Base-by-base conservation (phyloP, 2,797 vertebrate genomes). In the Apodemus agrarius region DNA sequence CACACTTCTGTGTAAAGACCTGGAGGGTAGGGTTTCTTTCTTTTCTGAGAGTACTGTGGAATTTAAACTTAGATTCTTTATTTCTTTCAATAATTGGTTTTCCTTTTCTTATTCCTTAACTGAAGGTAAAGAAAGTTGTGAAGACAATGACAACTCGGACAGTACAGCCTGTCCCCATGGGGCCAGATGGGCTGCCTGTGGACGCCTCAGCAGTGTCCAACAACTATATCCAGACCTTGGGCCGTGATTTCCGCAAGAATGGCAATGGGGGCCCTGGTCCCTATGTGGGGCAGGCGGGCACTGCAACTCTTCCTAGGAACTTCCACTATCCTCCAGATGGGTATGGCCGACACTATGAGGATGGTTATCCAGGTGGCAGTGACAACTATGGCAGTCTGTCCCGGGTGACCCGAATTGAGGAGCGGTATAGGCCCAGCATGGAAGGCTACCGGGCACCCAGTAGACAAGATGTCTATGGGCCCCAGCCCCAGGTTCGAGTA, bases 71-170 rank as follows among this genome's bases (percentile, higher is more conserved):
- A 29, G 57, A 59, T 82, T 40, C 24, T 37, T 91, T n/a, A 37
- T 26, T 90, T 74, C 31, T 63, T 91, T 83, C 34, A 84, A 69
- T 78, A 59, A 63, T 65, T 72, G 61, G 11, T 89, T 95, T 91
- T 75, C 40, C 84, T 69, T 90, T 59, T 78, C 49, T 89, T 26
- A 19, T 92, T 91, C 65, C 49, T 63, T 76, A 91, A 0, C 1
- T 89, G 9, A 95, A 99, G 99, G 99, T 99, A 76, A 99, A 99
- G 98, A 99, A 99, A 96, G 98, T 99, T 43, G 99, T 99, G 65
- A 99, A 99, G 98, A 99, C 99, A 0, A 99, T 99, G 98, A 99
- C 99, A 81, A 99, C 99, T 0, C 99, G 99, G 95, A 99, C 99
- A 0, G 99, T 99, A 82, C 98, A 99, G 98, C 98, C 99, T 87